phyloP scores from a whole-genome alignment of 2,888 invertebrate species.

The Camptogramma bilineatum region DNA sequence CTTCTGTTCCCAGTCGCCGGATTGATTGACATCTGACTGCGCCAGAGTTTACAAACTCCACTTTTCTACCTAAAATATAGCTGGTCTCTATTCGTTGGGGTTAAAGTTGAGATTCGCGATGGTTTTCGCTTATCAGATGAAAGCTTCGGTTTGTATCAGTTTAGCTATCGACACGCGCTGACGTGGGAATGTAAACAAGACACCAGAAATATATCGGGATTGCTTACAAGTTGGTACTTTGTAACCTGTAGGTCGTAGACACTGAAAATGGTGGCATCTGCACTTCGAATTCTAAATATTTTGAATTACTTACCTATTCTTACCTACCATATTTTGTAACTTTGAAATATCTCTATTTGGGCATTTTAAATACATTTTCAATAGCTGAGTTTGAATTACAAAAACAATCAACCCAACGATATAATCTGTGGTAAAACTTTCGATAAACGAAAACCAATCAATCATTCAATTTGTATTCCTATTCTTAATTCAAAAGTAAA shows the following conservation, averaged over 20 bases:
- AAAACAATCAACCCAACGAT: too few species aligned
- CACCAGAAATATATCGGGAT: constrained; percentile 59
- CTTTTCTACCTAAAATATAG: constrained; percentile 18
- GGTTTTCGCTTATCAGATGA: constrained; percentile 33
- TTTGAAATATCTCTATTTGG: too few species aligned
- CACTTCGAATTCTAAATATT: neutral
- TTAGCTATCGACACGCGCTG: constrained; percentile 69
- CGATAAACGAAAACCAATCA: too few species aligned
- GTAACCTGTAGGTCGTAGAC: constrained; percentile 39
- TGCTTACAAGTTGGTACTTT: constrained; percentile 56
- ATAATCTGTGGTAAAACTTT: too few species aligned
- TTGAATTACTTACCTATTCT: too few species aligned
- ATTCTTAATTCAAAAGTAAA: neutral
- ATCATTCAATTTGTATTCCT: constrained; percentile 9
- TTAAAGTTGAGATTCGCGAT: constrained; percentile 50
- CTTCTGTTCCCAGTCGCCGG: constrained; percentile 53
- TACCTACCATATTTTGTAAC: too few species aligned
- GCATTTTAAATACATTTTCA: too few species aligned
- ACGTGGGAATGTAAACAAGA: constrained; percentile 80
- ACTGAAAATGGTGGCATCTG: constrained; percentile 2
- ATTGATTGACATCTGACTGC: constrained; percentile 69
- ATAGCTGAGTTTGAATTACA: too few species aligned
- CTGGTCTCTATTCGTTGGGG: constrained; percentile 26
- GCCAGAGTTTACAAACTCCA: constrained; percentile 45
- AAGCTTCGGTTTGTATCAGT: constrained; percentile 50